Evolutionary conservation across 64 coral and sea anemone species (phyloP), one percentile per base, ranked within the genome.

Genomic region (Actinia equina): DNA sequence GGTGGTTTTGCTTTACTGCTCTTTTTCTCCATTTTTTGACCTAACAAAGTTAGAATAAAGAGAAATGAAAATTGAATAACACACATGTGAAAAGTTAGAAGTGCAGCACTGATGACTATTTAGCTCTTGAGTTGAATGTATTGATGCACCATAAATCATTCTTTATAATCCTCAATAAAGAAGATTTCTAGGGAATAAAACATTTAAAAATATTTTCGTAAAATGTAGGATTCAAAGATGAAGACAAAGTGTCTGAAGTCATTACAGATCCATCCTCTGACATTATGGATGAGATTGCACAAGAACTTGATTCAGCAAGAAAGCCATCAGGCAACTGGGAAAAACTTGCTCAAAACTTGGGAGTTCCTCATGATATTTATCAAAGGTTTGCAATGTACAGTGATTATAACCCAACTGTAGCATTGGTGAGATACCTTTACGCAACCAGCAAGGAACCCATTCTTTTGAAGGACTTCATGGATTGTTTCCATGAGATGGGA

Each of bases 181-280:
- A 49, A 49, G 4, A 8, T 49, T 49, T 49, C 46, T 49, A 49
- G 46, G 46, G 46, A 49, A 49, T 4, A 49, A 0, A 49, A 49
- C 1, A 1, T 49, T 49, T 49, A 6, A 8, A 8, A 6, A 6
- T 1, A 49, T 49, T 49, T 49, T 8, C n/a, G n/a, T 49, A 1
- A 49, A 37, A 37, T 49, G 46, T 8, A 49, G 46, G 46, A 6
- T 49, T 49, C 4, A 51, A 52, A 7, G 46, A n/a, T 51, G 78
- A 52, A 20, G 43, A 80, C 19, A 80, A 80, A 80, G 78, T 80
- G 37, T 80, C 78, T 80, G 43, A 49, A 80, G 78, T 80, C 46
- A 80, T 80, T 80, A 80, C 78, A 44, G 46, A 80, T 20, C 52
- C 78, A 20, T 49, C 43, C 42, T 44, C 13, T 20, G 42, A 52